Base-by-base conservation (phyloP, 2,113 vertebrate species). In the Nesogale talazaci region DNA sequence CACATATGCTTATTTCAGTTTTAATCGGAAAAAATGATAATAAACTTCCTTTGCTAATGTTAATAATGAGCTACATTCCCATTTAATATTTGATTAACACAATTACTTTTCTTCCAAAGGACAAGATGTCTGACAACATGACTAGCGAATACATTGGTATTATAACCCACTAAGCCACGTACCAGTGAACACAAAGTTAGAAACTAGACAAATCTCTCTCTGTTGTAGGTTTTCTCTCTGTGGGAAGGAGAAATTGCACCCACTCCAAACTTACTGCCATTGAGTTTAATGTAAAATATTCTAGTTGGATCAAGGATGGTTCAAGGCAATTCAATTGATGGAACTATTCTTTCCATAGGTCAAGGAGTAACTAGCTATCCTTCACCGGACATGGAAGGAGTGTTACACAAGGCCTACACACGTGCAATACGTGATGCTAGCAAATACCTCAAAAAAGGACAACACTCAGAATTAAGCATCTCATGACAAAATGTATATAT, bases 1-100 rank as follows among this genome's bases (percentile, higher is more conserved):
- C 1, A 61, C 34, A 83, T 46, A 86, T 25, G 29, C 11, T 69
- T 22, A 61, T 57, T 78, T 90, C 52, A 78, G 25, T 52, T 61
- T 90, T 74, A 91, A 88, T n/a, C 63, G 9, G 77, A 78, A 83
- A 93, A 36, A 25, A 67, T 59, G 83, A 85, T 65, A 94, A 80
- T 72, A 46, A 52, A 52, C 14, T 52, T 17, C 61, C 34, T 74
- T 36, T 82, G 76, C 0, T 85, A 76, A 40, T 83, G 6, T 82
- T 61, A 52, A 6, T 52, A 52, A 52, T 52, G 46, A 52, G 14
- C 9, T 52, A 52, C 83, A 40, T 27, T 52, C 81, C 29, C 36
- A 77, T 29, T 77, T 34, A 65, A 42, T 72, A 65, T 65, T 90
- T 92, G 87, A 91, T 70, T 81, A 52, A 52, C 22, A 69, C 20